A percentile compares a stretch with the other conserved stretches of the same genome.
Conservation (phyloP, 2,113 vertebrate species). For the Mohoua ochrocephala region DNA sequence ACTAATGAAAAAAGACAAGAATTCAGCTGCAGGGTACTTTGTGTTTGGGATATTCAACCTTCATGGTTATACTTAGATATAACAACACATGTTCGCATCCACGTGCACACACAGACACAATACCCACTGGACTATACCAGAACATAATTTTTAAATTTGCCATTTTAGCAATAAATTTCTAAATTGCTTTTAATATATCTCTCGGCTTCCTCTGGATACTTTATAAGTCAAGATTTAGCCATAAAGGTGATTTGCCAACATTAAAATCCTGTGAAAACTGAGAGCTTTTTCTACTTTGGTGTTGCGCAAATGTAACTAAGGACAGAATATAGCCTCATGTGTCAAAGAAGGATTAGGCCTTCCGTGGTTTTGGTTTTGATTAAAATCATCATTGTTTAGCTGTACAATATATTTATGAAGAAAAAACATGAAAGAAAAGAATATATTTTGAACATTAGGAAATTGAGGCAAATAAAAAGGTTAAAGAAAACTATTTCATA, state of each 20-base stretch:
- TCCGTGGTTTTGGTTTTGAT: slow-evolving; percentile 46
- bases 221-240: neutral
- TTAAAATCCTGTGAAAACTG: neutral
- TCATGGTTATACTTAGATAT: neutral
- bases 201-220: neutral
- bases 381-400: slow-evolving; percentile 66
- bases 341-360: slow-evolving; percentile 34
- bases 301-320: neutral
- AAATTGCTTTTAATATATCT: neutral
- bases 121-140: neutral
- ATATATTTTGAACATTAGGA: slow-evolving; percentile 61
- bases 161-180: neutral
- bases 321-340: slow-evolving; percentile 23
- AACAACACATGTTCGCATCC: neutral
- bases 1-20: slow-evolving; percentile 23
- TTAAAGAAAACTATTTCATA: slow-evolving; percentile 66
- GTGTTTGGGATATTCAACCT: neutral
- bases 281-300: neutral
- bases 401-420: slow-evolving; percentile 65
- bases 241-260: neutral
- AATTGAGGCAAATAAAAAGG: slow-evolving; percentile 69
- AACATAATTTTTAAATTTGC: neutral
- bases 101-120: neutral
- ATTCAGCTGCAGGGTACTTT: neutral
- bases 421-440: slow-evolving; percentile 61